A percentile compares a stretch with the other conserved stretches of the same genome.
Conservation (phyloP, 2,113 vertebrate genomes). For the Sinocyclocheilus grahami region DNA sequence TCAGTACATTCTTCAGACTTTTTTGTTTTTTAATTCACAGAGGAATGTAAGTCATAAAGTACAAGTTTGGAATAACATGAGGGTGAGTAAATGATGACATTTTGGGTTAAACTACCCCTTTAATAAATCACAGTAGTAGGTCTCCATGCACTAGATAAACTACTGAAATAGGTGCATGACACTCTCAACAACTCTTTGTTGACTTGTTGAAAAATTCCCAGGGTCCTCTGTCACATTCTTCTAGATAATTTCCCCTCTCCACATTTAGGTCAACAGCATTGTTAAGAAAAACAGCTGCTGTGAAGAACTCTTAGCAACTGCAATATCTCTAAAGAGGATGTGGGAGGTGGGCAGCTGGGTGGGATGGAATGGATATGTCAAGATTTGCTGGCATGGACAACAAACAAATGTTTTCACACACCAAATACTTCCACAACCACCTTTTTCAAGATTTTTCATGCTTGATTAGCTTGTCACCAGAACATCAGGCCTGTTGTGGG, state of each 20-base stretch:
- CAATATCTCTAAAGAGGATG: conserved; percentile 7
- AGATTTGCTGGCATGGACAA: conserved; percentile 25
- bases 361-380: conserved; percentile 45
- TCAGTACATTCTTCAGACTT: not conserved
- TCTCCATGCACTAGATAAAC: not conserved
- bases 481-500: conserved; percentile 14
- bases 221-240: not conserved
- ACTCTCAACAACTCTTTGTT: not conserved
- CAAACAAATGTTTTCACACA: not conserved
- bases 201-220: not conserved
- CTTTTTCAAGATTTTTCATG: conserved; percentile 8
- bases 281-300: conserved; percentile 24
- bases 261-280: conserved; percentile 19
- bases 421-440: not conserved
- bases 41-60: not conserved
- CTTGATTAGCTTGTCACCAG: conserved; percentile 47
- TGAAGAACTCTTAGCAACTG: conserved; percentile 32
- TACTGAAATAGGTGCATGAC: not conserved
- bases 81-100: not conserved
- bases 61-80: not conserved
- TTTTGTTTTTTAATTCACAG: not conserved
- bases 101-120: not conserved
- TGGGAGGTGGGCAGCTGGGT: conserved; percentile 10
- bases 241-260: conserved; percentile 2
- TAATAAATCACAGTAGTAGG: not conserved